phyloP scores from a whole-genome alignment of 2,888 invertebrate genomes.

The Nemotelus nigrinus region DNA sequence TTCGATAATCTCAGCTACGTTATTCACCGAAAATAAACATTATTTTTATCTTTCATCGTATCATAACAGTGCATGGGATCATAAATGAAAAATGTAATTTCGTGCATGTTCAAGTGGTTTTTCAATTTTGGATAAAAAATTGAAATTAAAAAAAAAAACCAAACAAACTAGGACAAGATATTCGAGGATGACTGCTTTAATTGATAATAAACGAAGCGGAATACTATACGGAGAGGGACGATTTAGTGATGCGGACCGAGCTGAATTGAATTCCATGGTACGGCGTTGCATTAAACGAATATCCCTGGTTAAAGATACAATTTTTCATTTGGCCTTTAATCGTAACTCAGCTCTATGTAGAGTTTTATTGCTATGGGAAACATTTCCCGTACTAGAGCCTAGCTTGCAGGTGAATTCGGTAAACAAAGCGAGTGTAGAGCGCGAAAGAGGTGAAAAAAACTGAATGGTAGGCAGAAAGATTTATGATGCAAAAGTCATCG shows the following conservation, averaged over 20 bases:
- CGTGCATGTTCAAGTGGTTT: too few species aligned
- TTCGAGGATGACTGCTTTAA: neutral
- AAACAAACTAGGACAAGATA: neutral
- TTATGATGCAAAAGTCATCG: conserved; percentile 25
- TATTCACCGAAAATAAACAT: too few species aligned
- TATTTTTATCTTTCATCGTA: too few species aligned
- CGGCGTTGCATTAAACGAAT: neutral
- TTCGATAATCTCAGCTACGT: too few species aligned
- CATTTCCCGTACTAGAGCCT: neutral
- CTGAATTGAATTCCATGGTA: neutral
- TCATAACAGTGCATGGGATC: too few species aligned
- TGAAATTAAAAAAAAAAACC: neutral
- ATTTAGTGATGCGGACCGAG: neutral
- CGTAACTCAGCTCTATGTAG: neutral
- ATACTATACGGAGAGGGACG: neutral
- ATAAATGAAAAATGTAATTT: too few species aligned
- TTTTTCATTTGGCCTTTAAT: neutral
- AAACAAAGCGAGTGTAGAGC: neutral
- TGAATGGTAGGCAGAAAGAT: neutral
- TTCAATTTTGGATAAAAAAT: too few species aligned
- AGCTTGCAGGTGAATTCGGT: neutral
- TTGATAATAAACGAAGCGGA: neutral
- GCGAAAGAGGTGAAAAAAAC: neutral
- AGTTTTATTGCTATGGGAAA: neutral
- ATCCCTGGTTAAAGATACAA: neutral